Evolutionary conservation across 2,888 invertebrate species (phyloP).

Genomic region (Saturnia japonica): DNA sequence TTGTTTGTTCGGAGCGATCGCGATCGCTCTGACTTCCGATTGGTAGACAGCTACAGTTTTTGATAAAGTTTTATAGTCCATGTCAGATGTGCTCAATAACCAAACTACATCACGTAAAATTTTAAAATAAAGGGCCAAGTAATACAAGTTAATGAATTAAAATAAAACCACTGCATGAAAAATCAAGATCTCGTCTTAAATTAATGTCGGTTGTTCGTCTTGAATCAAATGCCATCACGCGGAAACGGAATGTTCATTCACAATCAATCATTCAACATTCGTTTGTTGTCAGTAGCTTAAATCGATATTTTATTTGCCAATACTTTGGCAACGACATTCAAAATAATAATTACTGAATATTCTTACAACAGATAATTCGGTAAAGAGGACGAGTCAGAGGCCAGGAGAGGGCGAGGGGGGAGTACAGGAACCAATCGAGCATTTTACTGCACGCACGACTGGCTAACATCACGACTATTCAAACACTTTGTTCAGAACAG

Average conservation of each 20-base stretch:
- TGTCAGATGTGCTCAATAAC: no score
- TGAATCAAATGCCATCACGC: background rate
- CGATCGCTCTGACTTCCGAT: no score
- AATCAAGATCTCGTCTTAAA: no score
- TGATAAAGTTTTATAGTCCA: no score
- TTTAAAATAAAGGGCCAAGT: no score
- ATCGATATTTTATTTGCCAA: background rate
- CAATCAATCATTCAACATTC: background rate
- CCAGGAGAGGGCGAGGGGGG: conserved; percentile 35
- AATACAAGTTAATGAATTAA: no score
- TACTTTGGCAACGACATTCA: background rate
- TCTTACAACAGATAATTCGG: conserved; percentile 46
- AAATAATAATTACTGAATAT: conserved; percentile 30
- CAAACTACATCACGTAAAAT: no score
- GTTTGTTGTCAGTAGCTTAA: background rate
- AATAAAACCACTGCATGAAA: no score
- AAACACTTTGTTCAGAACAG: conserved; percentile 45
- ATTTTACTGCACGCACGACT: conserved; percentile 74
- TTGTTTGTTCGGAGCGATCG: no score
- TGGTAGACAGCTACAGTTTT: no score
- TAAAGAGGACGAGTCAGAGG: conserved; percentile 42
- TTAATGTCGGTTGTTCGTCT: no score
- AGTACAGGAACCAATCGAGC: conserved; percentile 60
- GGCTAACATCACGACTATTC: conserved; percentile 60
- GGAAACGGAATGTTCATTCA: background rate